phyloP scores from a whole-genome alignment of 2,797 vertebrate genomes.

The Pseudomugil tenellus region DNA sequence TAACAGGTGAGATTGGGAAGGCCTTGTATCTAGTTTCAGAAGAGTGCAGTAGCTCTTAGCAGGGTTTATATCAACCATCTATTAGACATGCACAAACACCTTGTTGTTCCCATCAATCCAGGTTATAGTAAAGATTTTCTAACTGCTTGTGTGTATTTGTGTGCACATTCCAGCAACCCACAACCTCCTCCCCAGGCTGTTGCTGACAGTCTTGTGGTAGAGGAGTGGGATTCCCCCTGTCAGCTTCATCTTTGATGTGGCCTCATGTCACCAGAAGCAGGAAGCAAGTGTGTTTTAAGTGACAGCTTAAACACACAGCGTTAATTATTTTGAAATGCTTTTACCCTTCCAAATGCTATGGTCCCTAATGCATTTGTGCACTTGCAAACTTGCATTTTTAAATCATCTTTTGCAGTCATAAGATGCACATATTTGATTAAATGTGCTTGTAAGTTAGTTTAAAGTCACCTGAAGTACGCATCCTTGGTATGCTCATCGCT shows the following conservation, averaged over 20 bases:
- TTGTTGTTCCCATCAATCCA: slow-evolving; percentile 21
- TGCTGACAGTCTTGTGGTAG: slow-evolving; percentile 40
- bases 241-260: slow-evolving; percentile 69
- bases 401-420: slow-evolving; percentile 16
- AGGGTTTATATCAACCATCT: slow-evolving; percentile 27
- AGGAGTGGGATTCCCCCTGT: slow-evolving; percentile 60
- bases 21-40: slow-evolving; percentile 68
- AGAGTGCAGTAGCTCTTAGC: slow-evolving; percentile 62
- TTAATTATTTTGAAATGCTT: slow-evolving; percentile 58
- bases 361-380: not conserved
- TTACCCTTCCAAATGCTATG: not conserved
- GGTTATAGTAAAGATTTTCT: slow-evolving; percentile 6
- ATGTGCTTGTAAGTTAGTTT: slow-evolving; percentile 28
- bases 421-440: slow-evolving; percentile 23
- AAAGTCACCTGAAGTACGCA: slow-evolving; percentile 34
- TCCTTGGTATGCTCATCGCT: slow-evolving; percentile 29
- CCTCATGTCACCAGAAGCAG: slow-evolving; percentile 64
- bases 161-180: slow-evolving; percentile 30
- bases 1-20: slow-evolving; percentile 39
- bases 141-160: not conserved
- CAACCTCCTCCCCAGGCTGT: slow-evolving; percentile 50
- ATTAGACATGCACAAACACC: slow-evolving; percentile 9
- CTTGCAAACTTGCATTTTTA: slow-evolving; percentile 5
- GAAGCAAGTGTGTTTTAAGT: slow-evolving; percentile 65
- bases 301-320: slow-evolving; percentile 58